Base-by-base conservation (phyloP, 2,888 invertebrate genomes). In the Schrankia costaestrigalis region DNA sequence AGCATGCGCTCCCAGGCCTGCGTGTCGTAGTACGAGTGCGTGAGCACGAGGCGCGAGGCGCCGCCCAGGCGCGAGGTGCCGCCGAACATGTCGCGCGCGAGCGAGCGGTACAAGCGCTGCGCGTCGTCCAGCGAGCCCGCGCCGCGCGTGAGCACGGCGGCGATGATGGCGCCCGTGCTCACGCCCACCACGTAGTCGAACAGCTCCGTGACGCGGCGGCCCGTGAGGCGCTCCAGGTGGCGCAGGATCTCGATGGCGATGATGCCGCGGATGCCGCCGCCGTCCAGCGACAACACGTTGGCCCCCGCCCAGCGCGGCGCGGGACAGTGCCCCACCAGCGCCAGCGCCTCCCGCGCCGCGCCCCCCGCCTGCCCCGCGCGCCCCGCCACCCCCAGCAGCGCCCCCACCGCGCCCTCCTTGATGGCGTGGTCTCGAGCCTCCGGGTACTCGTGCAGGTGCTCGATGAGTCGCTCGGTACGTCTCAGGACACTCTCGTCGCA, bases 111-210 rank as follows among this genome's bases (percentile, higher is more conserved):
- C 77, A 87, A 77, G 36, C 74, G 68, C 29, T 69, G 74, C 0
- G 86, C 86, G 0, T 79, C 78, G 7, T 81, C 83, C 15, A 87
- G 56, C 11, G 63, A 66, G 24, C 84, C 84, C 0, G 63, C 67
- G 31, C 84, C 83, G 44, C 80, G 71, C 91, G 93, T 94, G 56
- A 95, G 78, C 37, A 93, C 90, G 46, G 92, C 90, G 11, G 94
- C 91, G 23, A 96, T 89, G 64, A 96, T 95, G 17, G 95, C 95
- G 15, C 96, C 94, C 3, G 94, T 95, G 73, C 94, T 94, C 15
- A 95, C 95, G 8, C 95, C 95, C 68, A 94, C 91, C 69, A 97
- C 92, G 60, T 93, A 93, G 81, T 97, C 97, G 81, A 97, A 97
- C 75, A 96, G 83, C 62, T 96, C 92, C 63, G 93, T 86, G 7